Conservation (phyloP, 2,888 invertebrate genomes). For the Acrobeloides nanus region DNA sequence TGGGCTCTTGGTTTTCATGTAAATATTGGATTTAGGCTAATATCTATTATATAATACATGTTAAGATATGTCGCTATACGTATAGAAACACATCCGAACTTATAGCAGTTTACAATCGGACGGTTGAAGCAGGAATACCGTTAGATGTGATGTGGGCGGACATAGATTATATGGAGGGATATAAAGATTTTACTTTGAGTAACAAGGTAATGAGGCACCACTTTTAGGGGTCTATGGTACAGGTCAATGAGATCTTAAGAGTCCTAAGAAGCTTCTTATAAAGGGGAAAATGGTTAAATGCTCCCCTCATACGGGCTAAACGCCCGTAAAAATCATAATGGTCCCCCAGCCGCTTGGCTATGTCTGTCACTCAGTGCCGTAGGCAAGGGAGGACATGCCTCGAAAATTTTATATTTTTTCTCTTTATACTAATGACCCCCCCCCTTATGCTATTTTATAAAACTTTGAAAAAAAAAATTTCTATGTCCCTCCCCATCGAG, state of each 20-base stretch:
- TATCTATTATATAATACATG: neutral
- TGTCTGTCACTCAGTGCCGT: too few relatives aligned
- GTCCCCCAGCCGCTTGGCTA: too few relatives aligned
- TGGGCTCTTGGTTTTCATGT: slow-evolving; percentile 54
- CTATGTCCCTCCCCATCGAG: too few relatives aligned
- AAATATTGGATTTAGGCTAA: neutral
- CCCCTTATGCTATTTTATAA: too few relatives aligned
- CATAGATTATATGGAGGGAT: slow-evolving; percentile 73
- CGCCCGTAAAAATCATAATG: too few relatives aligned
- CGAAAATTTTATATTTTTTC: too few relatives aligned
- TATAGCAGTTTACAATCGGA: slow-evolving; percentile 45
- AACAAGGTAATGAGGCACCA: neutral
- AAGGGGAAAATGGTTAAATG: too few relatives aligned
- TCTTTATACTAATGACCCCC: too few relatives aligned
- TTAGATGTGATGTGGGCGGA: slow-evolving; percentile 72
- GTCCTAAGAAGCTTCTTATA: too few relatives aligned
- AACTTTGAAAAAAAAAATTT: too few relatives aligned
- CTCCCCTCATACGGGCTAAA: too few relatives aligned
- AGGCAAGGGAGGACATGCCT: too few relatives aligned
- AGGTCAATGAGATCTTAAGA: neutral
- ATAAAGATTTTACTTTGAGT: slow-evolving; percentile 70
- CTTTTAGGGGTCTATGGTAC: neutral
- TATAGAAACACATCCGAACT: slow-evolving; percentile 37
- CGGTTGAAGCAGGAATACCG: slow-evolving; percentile 53
- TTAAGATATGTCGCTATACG: slow-evolving; percentile 40